Base-by-base conservation (phyloP, 2,797 vertebrate genomes). In the Alca torda region DNA sequence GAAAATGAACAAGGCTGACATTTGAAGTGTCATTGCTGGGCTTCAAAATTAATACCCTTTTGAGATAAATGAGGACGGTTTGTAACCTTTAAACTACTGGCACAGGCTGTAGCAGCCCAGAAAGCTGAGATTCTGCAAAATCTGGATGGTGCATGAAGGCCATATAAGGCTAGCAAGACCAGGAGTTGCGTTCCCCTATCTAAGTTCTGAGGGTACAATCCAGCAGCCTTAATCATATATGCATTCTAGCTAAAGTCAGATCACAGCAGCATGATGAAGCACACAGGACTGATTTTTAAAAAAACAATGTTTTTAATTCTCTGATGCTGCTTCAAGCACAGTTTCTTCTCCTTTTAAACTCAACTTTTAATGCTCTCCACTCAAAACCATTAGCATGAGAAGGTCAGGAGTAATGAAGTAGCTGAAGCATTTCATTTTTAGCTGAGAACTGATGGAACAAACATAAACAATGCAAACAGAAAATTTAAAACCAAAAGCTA, bases 21-120 rank as follows among this genome's bases (percentile, higher is more conserved):
- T 93, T 84, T 92, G 82, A 84, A 96, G 69, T 61, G 61, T 63
- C 89, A 60, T 53, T 63, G 51, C 73, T 93, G 24, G 43, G 63
- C 67, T 84, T 93, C 69, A 91, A 85, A 92, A 88, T 73, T 67
- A 91, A 91, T 92, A 64, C 25, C 51, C 45, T 83, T 92, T 73
- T 50, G 69, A 78, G 54, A 90, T 48, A 94, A 95, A 84, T 23
- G 46, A 81, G 72, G 69, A 48, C 0, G 0, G 54, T 91, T 84
- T 1, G 9, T 60, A 88, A 75, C 69, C 39, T 91, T 84, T 69
- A 87, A 81, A 73, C 79, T 69, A 67, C 39, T 46, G 69, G 79
- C 81, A 81, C 0, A 1, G 33, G 41, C 1, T 4, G 57, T 89
- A 73, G 77, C 81, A 81, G 73, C 28, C 15, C 70, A 78, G 69